Conservation (phyloP, 2,113 vertebrate genomes). For the Syrrhaptes paradoxus region DNA sequence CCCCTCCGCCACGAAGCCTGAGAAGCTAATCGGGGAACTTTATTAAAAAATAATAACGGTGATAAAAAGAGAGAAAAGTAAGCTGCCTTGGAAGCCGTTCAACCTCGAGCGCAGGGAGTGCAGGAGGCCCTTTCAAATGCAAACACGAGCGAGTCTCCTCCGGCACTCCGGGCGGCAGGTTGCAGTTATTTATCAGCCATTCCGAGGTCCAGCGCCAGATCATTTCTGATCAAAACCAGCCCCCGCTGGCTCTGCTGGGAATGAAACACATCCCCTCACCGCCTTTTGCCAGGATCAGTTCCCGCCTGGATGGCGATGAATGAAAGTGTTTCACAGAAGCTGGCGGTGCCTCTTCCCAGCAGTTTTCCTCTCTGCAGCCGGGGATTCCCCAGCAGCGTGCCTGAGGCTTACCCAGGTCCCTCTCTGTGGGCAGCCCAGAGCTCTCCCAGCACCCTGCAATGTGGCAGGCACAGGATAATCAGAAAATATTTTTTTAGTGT, state of each 20-base stretch:
- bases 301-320: background rate
- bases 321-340: conserved; percentile 26
- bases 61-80: conserved; percentile 42
- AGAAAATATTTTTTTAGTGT: background rate
- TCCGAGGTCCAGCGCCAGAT: background rate
- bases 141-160: background rate
- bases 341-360: conserved; percentile 9
- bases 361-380: background rate
- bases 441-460: background rate
- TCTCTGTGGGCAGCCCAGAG: background rate
- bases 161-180: background rate
- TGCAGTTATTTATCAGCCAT: background rate
- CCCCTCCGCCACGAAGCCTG: background rate
- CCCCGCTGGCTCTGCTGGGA: conserved; percentile 14
- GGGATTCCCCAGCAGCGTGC: background rate
- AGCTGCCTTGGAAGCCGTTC: conserved; percentile 14
- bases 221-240: conserved; percentile 50
- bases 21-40: conserved; percentile 51
- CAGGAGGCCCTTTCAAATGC: conserved; percentile 29
- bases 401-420: background rate
- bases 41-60: conserved; percentile 59
- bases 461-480: background rate
- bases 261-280: background rate
- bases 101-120: background rate
- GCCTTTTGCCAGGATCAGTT: conserved; percentile 12